Base-by-base conservation (phyloP, 2,888 invertebrate genomes). In the Perizoma flavofasciatum region DNA sequence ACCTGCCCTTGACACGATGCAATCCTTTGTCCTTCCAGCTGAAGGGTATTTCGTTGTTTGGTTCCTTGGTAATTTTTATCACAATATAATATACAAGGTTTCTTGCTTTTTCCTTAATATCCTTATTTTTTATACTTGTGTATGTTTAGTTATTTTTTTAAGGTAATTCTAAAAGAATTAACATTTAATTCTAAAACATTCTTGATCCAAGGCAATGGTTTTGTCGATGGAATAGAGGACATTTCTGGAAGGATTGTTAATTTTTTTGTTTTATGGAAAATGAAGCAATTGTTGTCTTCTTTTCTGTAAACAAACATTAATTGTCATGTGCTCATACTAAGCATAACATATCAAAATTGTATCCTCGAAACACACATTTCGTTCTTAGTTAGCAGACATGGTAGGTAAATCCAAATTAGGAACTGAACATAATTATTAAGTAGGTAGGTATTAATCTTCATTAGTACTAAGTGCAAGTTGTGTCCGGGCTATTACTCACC, bases 1-100 rank as follows among this genome's bases (percentile, higher is more conserved):
- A 76, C 91, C 88, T 81, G 85, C 75, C 91, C 91, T 92, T 91
- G 91, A 89, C 91, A 72, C 65, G 75, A 69, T 79, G 79, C 82
- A 81, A 73, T 86, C 83, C 85, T 88, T 85, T 85, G 85, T 89
- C 85, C 89, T 87, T 83, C 72, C 71, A 60, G 56, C 51, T 48
- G 53, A 61, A 55, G 51, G 57, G 9, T 43, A 52, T 46, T 60
- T 58, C 54, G 48, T 66, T 53, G 49, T 61, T 65, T 51, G 35
- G 55, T 40, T 43, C 37, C 22, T 43, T 45, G 4, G 37, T 40
- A 0, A 44, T 49, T 55, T 51, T 44, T 5, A 34, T 34, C 22
- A 22, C 22, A 22, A 22, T n/a, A n/a, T n/a, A 58, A 52, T 52
- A 47, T 37, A 35, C 32, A 22, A 37, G 22, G 44, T 6, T 22